Evolutionary conservation across 2,888 invertebrate species (phyloP), one percentile per base, ranked within the genome.

Genomic region (Eustalomyia histrio): DNA sequence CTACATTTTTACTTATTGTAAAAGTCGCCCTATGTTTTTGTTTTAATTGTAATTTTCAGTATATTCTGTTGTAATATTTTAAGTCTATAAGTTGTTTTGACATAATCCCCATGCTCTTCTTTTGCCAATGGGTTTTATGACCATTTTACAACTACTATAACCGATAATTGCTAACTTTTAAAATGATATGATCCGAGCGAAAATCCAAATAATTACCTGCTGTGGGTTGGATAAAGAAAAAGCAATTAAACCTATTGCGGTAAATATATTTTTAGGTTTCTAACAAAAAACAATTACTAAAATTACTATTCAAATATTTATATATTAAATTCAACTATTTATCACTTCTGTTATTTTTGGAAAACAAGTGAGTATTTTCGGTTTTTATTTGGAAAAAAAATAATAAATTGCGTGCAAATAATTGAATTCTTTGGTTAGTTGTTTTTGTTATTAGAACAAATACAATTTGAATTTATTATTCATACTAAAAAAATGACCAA

Each of bases 391-490:
- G 14, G 24, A 55, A 12, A 35, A 35, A 35, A 35, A 53, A 65
- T 35, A 17, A 12, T 17, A 43, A 65, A 74, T 64, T 65, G 64
- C 71, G 76, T 71, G 76, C 65, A 55, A 71, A 76, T 65, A 65
- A 76, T 47, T 76, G 52, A 16, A 71, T n/a, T n/a, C n/a, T n/a
- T 60, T 65, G 76, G 9, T 8, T 14, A 47, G 24, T 29, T 21
- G 55, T 24, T 35, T 69, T 18, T 17, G 43, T 35, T 69, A 52
- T 67, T 55, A 18, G 14, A 69, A 24, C 7, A 57, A 58, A 68
- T 47, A 63, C 1, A 64, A 57, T 16, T 63, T 29, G 12, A n/a
- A n/a, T n/a, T 73, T 61, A 33, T 39, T 39, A 55, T n/a, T 53
- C 21, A 3, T 2, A 35, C 17, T n/a, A n/a, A 33, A 29, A 14